Base-by-base conservation (phyloP, 2,113 vertebrate genomes). In the Zosterops japonicus region DNA sequence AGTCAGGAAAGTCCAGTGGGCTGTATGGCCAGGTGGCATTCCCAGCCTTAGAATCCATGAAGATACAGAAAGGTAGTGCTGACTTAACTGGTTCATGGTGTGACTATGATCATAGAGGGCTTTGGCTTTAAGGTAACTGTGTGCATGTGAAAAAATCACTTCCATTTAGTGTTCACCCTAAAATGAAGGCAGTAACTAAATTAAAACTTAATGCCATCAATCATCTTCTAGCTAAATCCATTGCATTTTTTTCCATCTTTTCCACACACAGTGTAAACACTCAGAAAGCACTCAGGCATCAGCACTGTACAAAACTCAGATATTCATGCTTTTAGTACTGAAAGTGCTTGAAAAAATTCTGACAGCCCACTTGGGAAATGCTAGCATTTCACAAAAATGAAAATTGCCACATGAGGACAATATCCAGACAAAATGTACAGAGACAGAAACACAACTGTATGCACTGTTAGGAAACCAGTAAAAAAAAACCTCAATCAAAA, bases 51-150 rank as follows among this genome's bases (percentile, higher is more conserved):
- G 7, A 74, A 41, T 24, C 17, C 27, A 6, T 44, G 24, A 69
- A 39, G 18, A 64, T 24, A 27, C 19, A 28, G 72, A 63, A 64
- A 17, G 53, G 13, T 39, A 65, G 25, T 29, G 28, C 35, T 88
- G 33, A 27, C 14, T 52, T 57, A 11, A 52, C 5, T 42, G 22
- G 14, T 24, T 85, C 27, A 36, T 0, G 0, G 10, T 39, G n/a
- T 23, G 33, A 53, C 19, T 50, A 3, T 0, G 2, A 41, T 27
- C 74, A 27, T 47, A 23, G 71, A 46, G 33, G 22, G 11, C 49
- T 92, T 87, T 64, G 42, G 39, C 25, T 90, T 67, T 70, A 76
- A 71, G 9, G 11, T 8, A 27, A 12, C 55, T 57, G 29, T 20
- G 10, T n/a, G 33, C 53, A 8, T 16, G 57, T 63, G 42, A 39